Base-by-base conservation (phyloP, 2,113 vertebrate species). In the Chunga burmeisteri region DNA sequence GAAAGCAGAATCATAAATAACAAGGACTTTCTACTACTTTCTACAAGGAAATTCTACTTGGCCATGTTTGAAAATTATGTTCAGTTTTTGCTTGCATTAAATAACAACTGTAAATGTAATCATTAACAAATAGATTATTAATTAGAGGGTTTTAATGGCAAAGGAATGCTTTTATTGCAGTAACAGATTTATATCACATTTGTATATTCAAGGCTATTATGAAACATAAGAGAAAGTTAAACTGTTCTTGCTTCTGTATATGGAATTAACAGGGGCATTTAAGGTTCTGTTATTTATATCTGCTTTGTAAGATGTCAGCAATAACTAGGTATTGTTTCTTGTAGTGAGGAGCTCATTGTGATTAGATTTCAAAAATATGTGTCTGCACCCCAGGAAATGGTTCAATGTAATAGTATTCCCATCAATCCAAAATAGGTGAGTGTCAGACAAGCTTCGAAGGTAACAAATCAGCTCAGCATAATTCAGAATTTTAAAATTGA, bases 381-480 rank as follows among this genome's bases (percentile, higher is more conserved):
- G 93, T 34, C 86, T 91, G 49, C 93, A 93, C 86, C 32, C 81
- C 93, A 96, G 94, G 96, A 98, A 95, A 88, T 66, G 52, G 62
- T 88, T 97, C 79, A 50, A 23, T 96, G 62, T 92, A 85, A 59
- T 42, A 86, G 58, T 89, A 74, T 87, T 96, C 61, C 73, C 95
- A 97, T 94, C 96, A 96, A 91, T 96, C 97, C 96, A 95, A 97
- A 97, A 95, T 63, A 94, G 88, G 90, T 94, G 88, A 91, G 74
- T 93, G 81, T 97, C 93, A 97, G 88, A 81, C 81, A 94, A 93
- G 78, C 86, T 92, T 95, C 47, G 0, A 98, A 95, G 80, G 61
- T 78, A 96, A 95, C 86, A 96, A 97, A 95, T 97, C 85, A 95
- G 58, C 65, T 59, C 71, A 83, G 44, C 83, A 83, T 84, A 94